Percentiles rank a stretch among this genome's conserved stretches.
Evolutionary conservation across 92 coral and sea anemone species (phyloP).

Genomic region (Phenganax stokvisi): DNA sequence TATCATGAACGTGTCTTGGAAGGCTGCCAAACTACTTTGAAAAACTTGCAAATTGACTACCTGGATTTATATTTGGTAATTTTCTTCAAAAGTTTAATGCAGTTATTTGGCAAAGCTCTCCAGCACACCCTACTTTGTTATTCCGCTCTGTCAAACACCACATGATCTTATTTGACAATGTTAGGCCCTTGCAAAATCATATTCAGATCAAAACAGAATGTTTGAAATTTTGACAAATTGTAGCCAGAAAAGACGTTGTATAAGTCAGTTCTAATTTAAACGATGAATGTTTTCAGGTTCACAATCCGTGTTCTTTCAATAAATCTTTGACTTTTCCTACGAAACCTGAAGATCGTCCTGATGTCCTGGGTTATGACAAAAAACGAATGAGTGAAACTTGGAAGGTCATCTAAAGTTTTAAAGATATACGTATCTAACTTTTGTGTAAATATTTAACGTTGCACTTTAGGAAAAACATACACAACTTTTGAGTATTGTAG

Average conservation of each 20-base stretch:
- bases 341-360: slow-evolving; percentile 36
- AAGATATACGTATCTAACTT: too few species aligned
- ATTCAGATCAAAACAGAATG: too few species aligned
- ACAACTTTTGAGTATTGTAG: too few species aligned
- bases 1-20: slow-evolving; percentile 55
- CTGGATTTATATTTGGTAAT: slow-evolving; percentile 57
- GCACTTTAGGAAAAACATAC: too few species aligned
- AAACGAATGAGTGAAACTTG: slow-evolving; percentile 48
- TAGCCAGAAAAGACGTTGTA: not conserved
- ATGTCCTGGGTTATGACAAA: slow-evolving; percentile 48
- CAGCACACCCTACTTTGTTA: too few species aligned
- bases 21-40: slow-evolving; percentile 54
- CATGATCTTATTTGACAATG: too few species aligned
- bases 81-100: not conserved
- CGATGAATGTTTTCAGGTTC: slow-evolving; percentile 31
- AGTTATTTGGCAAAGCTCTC: too few species aligned
- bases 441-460: too few species aligned
- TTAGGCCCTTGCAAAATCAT: too few species aligned
- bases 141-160: too few species aligned
- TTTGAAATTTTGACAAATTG: not conserved
- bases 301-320: slow-evolving; percentile 45
- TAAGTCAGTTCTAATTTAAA: not conserved
- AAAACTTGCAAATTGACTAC: slow-evolving; percentile 52
- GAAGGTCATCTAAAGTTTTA: slow-evolving; percentile 37
- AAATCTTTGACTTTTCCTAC: slow-evolving; percentile 29